Conservation (phyloP, 2,113 vertebrate species). For the Ceuthmochares aereus region DNA sequence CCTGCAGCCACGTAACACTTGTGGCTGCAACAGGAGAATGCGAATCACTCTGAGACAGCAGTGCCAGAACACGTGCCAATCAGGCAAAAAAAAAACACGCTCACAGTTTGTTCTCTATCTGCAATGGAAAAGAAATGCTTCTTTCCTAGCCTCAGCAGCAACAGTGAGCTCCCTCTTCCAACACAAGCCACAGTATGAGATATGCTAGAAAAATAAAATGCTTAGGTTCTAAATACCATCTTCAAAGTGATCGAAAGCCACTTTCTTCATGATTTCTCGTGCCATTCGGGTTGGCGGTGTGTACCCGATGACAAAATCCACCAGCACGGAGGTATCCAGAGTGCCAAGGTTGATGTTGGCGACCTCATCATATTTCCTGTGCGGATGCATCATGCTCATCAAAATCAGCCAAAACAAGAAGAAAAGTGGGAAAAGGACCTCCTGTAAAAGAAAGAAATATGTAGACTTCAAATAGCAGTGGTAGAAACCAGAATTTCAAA, state of each 20-base stretch:
- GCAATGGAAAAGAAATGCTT: neutral
- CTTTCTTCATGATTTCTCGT: conserved; percentile 74
- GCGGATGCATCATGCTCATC: conserved; percentile 83
- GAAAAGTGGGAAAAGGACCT: conserved; percentile 80
- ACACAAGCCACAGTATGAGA: fast-evolving
- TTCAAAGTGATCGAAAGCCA: conserved; percentile 72
- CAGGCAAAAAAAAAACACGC: neutral
- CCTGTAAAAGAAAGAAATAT: conserved; percentile 25
- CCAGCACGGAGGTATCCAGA: conserved; percentile 65
- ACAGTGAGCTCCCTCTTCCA: fast-evolving
- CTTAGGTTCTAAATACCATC: conserved; percentile 64
- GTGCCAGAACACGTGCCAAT: neutral
- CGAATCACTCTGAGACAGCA: neutral
- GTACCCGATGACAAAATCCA: conserved; percentile 72
- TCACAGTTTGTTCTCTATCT: neutral
- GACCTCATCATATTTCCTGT: conserved; percentile 69
- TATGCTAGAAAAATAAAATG: fast-evolving
- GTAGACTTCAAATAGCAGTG: neutral
- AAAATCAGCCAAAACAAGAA: conserved; percentile 82
- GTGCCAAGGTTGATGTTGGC: conserved; percentile 64
- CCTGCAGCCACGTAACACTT: neutral
- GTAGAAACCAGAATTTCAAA: fast-evolving
- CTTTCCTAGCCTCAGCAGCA: fast-evolving
- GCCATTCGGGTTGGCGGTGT: conserved; percentile 60
- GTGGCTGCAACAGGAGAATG: neutral